Evolutionary conservation across 2,797 vertebrate genomes (phyloP).

Genomic region (Synaphobranchus kaupii): DNA sequence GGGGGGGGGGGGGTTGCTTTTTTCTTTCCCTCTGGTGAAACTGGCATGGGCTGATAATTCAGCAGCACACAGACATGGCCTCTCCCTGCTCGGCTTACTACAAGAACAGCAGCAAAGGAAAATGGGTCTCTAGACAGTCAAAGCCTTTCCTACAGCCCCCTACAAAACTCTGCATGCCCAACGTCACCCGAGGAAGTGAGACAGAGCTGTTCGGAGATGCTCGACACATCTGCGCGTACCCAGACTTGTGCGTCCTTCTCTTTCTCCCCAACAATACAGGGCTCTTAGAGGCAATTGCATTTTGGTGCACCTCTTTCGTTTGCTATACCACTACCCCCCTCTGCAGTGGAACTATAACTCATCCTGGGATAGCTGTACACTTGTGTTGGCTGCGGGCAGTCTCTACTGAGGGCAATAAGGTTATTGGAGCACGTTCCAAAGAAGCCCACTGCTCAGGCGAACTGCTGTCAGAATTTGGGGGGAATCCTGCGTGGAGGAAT

Average conservation of each 20-base stretch:
- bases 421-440: neutral
- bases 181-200: neutral
- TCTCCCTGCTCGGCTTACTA: neutral
- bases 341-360: neutral
- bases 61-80: neutral
- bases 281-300: neutral
- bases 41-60: slow-evolving; percentile 13
- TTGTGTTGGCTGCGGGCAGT: neutral
- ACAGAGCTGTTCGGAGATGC: neutral
- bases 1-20: neutral
- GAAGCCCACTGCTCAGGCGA: neutral
- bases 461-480: neutral
- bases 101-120: neutral
- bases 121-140: neutral
- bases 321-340: too few species aligned
- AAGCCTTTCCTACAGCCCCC: neutral
- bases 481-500: neutral
- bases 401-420: neutral
- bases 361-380: too few species aligned
- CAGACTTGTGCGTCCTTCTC: neutral
- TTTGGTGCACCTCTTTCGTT: neutral
- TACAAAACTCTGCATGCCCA: neutral
- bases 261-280: neutral
- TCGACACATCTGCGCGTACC: neutral
- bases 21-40: slow-evolving; percentile 46